Percentiles rank a stretch among this genome's conserved stretches.
These are phyloP conservation scores for Leucophenga maculata DNA, from an alignment of 2,888 invertebrate genomes.

Conservation along the genomic window DNA sequence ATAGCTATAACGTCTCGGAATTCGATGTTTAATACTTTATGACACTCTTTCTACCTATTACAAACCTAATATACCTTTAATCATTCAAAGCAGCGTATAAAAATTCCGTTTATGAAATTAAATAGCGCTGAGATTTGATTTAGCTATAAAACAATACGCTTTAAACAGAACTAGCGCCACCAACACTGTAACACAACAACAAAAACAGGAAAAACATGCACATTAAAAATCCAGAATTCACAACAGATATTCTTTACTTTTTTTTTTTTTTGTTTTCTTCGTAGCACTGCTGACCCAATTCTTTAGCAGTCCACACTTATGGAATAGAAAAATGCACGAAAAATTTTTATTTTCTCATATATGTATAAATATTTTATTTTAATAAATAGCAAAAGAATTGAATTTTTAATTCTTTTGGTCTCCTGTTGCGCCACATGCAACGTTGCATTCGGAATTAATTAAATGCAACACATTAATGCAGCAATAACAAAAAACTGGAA, in stretches of 20 bases:
- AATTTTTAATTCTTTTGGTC: neutral
- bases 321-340: neutral
- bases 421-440: neutral
- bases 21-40: no score
- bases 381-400: neutral
- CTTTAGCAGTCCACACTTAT: neutral
- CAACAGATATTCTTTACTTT: no score
- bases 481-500: neutral
- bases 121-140: neutral
- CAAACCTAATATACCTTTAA: no score
- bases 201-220: conserved; percentile 15
- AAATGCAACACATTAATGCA: conserved; percentile 9
- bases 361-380: neutral
- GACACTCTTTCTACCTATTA: no score
- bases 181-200: neutral
- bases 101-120: no score
- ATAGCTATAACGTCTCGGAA: no score
- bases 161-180: neutral
- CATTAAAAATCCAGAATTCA: conserved; percentile 9
- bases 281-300: conserved; percentile 16
- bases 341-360: conserved; percentile 5
- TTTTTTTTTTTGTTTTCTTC: no score
- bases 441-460: neutral
- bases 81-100: no score
- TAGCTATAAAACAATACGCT: neutral